Percentiles rank a stretch among this genome's conserved stretches.
Evolutionary conservation across 2,888 invertebrate species (phyloP).

Genomic region (Shargacucullia verbasci): DNA sequence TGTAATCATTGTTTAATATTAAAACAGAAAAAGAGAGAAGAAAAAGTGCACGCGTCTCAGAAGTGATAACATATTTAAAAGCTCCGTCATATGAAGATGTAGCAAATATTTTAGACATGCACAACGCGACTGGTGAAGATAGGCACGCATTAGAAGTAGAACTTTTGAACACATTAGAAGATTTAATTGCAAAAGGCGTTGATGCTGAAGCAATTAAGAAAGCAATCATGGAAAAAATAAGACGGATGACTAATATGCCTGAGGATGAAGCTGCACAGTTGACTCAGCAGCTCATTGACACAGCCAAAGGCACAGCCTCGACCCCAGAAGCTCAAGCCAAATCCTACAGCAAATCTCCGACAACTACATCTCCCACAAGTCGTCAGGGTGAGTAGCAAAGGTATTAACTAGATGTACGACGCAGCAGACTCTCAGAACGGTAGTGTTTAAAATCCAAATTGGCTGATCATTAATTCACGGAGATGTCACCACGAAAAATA

Average conservation of each 20-base stretch:
- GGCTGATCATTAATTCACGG: too few species aligned
- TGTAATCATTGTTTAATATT: conserved; percentile 12
- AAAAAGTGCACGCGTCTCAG: background rate
- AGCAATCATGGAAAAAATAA: conserved; percentile 8
- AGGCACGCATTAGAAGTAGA: conserved; percentile 10
- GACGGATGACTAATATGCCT: background rate
- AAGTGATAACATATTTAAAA: conserved; percentile 10
- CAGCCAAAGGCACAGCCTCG: conserved; percentile 7
- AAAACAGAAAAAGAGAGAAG: conserved; percentile 3
- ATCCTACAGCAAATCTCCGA: too few species aligned
- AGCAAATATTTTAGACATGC: conserved; percentile 7
- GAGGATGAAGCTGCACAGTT: conserved; percentile 22
- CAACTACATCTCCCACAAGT: too few species aligned
- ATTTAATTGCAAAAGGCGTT: conserved; percentile 2
- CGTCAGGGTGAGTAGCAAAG: too few species aligned
- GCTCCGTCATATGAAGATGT: conserved; percentile 8
- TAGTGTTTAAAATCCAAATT: too few species aligned
- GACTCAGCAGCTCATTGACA: conserved; percentile 14
- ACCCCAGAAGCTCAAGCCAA: background rate
- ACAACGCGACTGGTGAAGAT: conserved; percentile 3
- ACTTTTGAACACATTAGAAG: conserved; percentile 4
- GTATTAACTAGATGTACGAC: too few species aligned
- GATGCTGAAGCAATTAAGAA: conserved; percentile 20
- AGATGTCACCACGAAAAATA: too few species aligned
- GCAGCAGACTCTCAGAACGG: too few species aligned